Base-by-base conservation (phyloP, 1,140 invertebrate species). In the Gryllus bimaculatus region DNA sequence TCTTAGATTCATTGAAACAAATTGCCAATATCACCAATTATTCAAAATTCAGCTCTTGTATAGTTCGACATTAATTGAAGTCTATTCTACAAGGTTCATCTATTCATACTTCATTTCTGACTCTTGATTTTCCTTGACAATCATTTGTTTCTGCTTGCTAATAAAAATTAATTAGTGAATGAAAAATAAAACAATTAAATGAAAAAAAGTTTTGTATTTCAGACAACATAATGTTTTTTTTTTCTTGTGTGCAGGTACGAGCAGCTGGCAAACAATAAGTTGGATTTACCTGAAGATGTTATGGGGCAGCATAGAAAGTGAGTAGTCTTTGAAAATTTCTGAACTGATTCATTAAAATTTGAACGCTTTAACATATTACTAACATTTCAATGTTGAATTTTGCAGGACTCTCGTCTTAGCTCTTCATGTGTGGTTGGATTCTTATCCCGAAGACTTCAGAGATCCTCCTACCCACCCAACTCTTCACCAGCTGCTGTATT, bases 371-470 rank as follows among this genome's bases (percentile, higher is more conserved):
- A 5, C 73, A 73, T 73, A 20, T 18, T 73, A 5, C 73, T 73
- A 3, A 75, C n/a, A n/a, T 15, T 75, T n/a, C 74, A 75, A 15
- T n/a, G 2, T 2, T 75, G 12, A 5, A 75, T 54, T 48, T 77
- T 77, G 39, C 13, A 96, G 94, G 87, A 96, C 96, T 78, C 89
- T 98, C 82, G 90, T 94, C 80, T 92, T 93, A 80, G 93, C 96
- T 80, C 88, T 99, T 79, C 94, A 97, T 84, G 96, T 99, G 8
- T 99, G 98, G 98, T 86, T 99, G 82, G 97, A 99, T 85, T 94
- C 94, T 75, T 99, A 98, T 85, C 94, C 96, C 73, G 96, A 98
- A 86, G 98, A 99, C 86, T 99, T 98, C 90, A 91, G 93, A 77
- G 93, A 96, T 82, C 90, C 93, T n/a, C 95, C 96, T 73, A 89